Evolutionary conservation across 2,113 vertebrate genomes (phyloP), one percentile per base, ranked within the genome.

Genomic region (Saguinus midas): DNA sequence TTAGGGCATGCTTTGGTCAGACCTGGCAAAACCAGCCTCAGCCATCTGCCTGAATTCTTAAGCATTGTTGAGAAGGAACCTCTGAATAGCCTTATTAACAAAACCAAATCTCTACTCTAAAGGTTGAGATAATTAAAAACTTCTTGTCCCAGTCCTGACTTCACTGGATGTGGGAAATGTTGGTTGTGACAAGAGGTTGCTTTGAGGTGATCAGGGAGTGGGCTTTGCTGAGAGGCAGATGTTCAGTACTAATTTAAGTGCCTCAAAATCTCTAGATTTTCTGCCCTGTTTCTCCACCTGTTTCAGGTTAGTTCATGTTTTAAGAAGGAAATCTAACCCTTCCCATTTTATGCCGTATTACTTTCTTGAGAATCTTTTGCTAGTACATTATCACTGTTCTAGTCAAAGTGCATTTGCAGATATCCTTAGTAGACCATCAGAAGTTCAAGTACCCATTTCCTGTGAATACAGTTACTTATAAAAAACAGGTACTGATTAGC

Each of bases 341-440:
- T 91, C 45, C 73, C 43, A 37, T 92, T 58, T 61, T 21, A 27
- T 92, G 40, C 37, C 9, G 17, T 90, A 52, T 58, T 78, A 76
- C 75, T 81, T 95, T 81, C 16, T 92, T 76, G 52, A 95, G 85
- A 91, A 92, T 32, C 29, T 79, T 90, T 91, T 95, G 23, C 81
- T 87, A 64, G n/a, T 37, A 21, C 0, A 9, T 45, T 52, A 78
- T 76, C 58, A 87, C 52, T 79, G 21, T 68, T 91, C 40, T 80
- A 57, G 9, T 85, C 83, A 86, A 1, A 55, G 78, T 91, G 25
- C 8, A 40, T 79, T 94, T 97, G 84, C 64, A 92, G 4, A 32
- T 73, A 43, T 87, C 25, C 32, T 25, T 23, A 84, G 52, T 40
- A 90, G 50, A 75, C 45, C 35, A n/a, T 73, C 37, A 94, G 83